phyloP scores from a whole-genome alignment of 2,797 vertebrate species.

The Heliangelus exortis region DNA sequence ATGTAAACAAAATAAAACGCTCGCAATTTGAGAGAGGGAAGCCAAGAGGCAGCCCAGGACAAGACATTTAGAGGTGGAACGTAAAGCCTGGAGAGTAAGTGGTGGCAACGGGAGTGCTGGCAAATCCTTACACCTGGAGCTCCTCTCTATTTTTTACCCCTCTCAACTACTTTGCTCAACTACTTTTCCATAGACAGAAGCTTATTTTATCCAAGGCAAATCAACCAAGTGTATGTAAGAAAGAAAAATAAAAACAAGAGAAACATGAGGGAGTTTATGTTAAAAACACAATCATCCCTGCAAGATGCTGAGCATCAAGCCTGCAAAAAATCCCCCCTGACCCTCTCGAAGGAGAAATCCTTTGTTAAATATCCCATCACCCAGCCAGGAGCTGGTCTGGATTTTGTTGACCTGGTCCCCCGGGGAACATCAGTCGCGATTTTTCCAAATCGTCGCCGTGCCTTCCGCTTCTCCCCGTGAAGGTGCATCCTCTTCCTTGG shows the following conservation, averaged over 20 bases:
- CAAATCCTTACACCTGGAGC: background rate
- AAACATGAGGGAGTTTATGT: background rate
- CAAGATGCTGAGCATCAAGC: background rate
- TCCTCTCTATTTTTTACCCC: background rate
- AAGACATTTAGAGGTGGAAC: background rate
- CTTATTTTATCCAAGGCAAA: too few species aligned
- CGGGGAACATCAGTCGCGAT: background rate
- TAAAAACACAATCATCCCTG: background rate
- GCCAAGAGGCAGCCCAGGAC: background rate
- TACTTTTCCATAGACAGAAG: too few species aligned
- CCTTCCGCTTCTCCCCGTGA: background rate
- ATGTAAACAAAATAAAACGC: background rate
- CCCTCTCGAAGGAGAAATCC: background rate
- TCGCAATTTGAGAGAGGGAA: conserved; percentile 10
- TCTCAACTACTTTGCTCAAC: background rate
- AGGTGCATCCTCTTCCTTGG: conserved; percentile 22
- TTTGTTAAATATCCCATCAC: background rate
- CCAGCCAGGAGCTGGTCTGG: background rate
- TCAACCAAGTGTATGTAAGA: too few species aligned
- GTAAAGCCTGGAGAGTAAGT: background rate
- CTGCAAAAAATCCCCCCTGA: background rate
- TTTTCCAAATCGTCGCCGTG: background rate
- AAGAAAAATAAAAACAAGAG: too few species aligned
- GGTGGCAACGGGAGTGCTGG: background rate
- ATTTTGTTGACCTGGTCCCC: background rate